Evolutionary conservation across 2,888 invertebrate genomes (phyloP), one percentile per base, ranked within the genome.

Genomic region (Volucella zonaria): DNA sequence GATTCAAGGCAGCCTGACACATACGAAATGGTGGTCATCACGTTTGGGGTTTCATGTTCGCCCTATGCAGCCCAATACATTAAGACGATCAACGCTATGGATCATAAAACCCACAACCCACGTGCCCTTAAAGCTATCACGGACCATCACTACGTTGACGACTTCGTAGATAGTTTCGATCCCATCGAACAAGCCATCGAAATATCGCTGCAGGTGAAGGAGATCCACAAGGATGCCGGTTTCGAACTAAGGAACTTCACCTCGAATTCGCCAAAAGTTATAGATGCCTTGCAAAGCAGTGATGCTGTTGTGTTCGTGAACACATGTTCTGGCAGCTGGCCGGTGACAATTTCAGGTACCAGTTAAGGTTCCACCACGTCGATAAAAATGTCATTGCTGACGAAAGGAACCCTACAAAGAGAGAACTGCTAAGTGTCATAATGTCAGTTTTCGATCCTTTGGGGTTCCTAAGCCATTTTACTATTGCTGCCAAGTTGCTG

Each of bases 141-240:
- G 47, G 47, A n/a, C 4, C 12, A 52, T 18, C 15, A 14, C 23
- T 86, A 83, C 42, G 71, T 85, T 9, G 86, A 86, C 31, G 87
- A 87, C 11, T 80, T 82, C 40, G 75, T 87, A 6, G 80, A 86
- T 40, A 70, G 18, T 23, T 18, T 18, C 2, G 18, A 18, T 2
- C 76, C 47, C 77, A 75, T 23, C 18, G 61, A 14, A 54, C 47
- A 80, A 52, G 82, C 86, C 0, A 75, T 86, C 15, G n/a, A 58
- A 38, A 52, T 86, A 8, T 54, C 82, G 0, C 52, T n/a, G n/a
- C n/a, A n/a, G n/a, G n/a, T n/a, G n/a, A n/a, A n/a, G n/a, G n/a
- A n/a, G n/a, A n/a, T n/a, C n/a, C n/a, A n/a, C n/a, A n/a, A n/a
- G 1, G 10, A 45, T 8, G 56, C 78, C 3, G n/a, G n/a, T n/a